Evolutionary conservation across 2,888 invertebrate species (phyloP).

Genomic region (Scaptomyza cyrtandrae): DNA sequence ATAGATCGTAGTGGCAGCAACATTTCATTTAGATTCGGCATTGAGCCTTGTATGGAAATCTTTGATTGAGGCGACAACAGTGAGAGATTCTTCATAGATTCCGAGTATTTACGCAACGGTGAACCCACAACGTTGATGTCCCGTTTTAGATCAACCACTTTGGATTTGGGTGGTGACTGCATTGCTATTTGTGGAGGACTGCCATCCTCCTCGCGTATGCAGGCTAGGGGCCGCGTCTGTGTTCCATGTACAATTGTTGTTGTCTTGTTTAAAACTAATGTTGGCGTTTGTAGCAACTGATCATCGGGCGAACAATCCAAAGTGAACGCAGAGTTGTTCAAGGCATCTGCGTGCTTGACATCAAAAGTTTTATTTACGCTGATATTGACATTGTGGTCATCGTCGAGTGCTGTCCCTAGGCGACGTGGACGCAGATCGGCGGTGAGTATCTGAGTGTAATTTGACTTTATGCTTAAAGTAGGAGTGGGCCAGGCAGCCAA

Average conservation of each 20-base stretch:
- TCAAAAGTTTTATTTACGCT: slow-evolving; percentile 81
- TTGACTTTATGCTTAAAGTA: slow-evolving; percentile 9
- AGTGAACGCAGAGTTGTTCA: slow-evolving; percentile 64
- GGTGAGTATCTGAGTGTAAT: slow-evolving; percentile 5
- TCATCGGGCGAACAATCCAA: slow-evolving; percentile 57
- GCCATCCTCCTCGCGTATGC: slow-evolving; percentile 81
- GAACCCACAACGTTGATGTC: slow-evolving; percentile 82
- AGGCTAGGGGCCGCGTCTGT: slow-evolving; percentile 68
- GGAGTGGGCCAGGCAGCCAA: slow-evolving; percentile 83
- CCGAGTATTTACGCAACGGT: slow-evolving; percentile 82
- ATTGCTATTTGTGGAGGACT: slow-evolving; percentile 36
- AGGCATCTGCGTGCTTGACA: slow-evolving; percentile 62
- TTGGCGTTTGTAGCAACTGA: slow-evolving; percentile 33
- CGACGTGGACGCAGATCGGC: slow-evolving; percentile 75
- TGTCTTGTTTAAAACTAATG: slow-evolving; percentile 72
- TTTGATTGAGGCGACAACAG: slow-evolving; percentile 71
- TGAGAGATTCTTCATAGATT: slow-evolving; percentile 83
- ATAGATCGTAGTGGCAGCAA: slow-evolving; percentile 82
- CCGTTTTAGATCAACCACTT: slow-evolving; percentile 69
- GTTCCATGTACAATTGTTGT: slow-evolving; percentile 71
- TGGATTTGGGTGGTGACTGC: slow-evolving; percentile 19
- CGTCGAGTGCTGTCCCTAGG: slow-evolving; percentile 59
- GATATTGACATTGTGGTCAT: slow-evolving; percentile 39
- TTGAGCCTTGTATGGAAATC: slow-evolving; percentile 82
- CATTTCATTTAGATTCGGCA: slow-evolving; percentile 84